A percentile compares a stretch with the other conserved stretches of the same genome.
Evolutionary conservation across 2,888 invertebrate genomes (phyloP).

Genomic region (Tyria jacobaeae): DNA sequence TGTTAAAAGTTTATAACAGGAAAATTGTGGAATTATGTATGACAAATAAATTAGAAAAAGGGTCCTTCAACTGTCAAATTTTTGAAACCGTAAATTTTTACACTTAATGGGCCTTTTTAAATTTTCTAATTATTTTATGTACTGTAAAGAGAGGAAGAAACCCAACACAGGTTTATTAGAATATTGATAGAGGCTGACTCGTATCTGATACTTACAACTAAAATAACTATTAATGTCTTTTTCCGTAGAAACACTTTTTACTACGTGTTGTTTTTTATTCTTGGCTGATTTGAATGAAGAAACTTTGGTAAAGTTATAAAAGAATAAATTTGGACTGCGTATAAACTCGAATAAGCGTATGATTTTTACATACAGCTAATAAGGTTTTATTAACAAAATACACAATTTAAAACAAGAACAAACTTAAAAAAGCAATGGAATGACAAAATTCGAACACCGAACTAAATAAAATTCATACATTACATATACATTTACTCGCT

Average conservation of each 20-base stretch:
- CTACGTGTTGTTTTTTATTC: too few species aligned
- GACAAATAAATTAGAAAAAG: too few species aligned
- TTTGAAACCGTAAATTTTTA: too few species aligned
- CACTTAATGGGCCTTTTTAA: too few species aligned
- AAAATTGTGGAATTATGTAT: too few species aligned
- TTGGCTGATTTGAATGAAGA: too few species aligned
- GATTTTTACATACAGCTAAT: background rate
- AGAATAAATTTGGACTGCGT: background rate
- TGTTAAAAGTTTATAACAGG: too few species aligned
- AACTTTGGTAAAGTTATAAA: too few species aligned
- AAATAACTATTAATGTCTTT: background rate
- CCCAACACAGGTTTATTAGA: background rate
- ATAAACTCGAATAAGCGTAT: background rate
- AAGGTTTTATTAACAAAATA: background rate
- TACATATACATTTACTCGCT: background rate
- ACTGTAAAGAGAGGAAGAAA: too few species aligned
- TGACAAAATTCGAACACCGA: background rate
- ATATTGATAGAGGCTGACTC: too few species aligned
- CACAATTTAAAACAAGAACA: background rate
- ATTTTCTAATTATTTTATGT: too few species aligned
- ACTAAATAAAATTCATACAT: conserved; percentile 6
- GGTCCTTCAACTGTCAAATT: too few species aligned
- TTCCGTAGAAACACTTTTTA: background rate
- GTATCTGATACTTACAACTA: background rate
- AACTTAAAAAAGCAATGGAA: background rate